phyloP scores from a whole-genome alignment of 37 sponge, comb jelly and placozoan genomes.

The Amphimedon queenslandica region DNA sequence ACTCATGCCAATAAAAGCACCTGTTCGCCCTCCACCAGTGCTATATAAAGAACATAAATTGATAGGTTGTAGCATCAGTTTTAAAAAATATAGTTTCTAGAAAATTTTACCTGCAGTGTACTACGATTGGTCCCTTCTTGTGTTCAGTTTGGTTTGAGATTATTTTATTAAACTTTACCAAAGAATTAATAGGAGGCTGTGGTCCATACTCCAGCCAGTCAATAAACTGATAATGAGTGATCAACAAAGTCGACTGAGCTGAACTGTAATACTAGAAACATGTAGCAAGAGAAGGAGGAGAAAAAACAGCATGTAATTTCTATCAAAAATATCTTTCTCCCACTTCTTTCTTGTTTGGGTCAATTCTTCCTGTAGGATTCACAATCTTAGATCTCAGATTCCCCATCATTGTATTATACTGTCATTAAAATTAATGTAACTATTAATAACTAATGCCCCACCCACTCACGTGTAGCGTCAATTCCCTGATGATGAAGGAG shows the following conservation, averaged over 20 bases:
- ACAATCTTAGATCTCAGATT: neutral
- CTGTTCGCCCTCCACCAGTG: constrained; percentile 37
- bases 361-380: neutral
- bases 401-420: neutral
- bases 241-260: neutral
- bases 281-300: neutral
- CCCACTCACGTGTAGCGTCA: constrained; percentile 27
- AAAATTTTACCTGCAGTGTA: constrained; percentile 54
- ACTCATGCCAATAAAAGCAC: constrained; percentile 12
- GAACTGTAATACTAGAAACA: neutral
- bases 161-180: too few species aligned
- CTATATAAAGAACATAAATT: too few species aligned
- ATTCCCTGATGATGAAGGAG: constrained; percentile 29
- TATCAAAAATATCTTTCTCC: neutral
- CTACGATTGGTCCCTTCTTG: constrained; percentile 32
- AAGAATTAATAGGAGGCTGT: constrained; percentile 12
- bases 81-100: neutral
- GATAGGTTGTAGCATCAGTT: neutral
- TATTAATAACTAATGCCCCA: too few species aligned
- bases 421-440: too few species aligned
- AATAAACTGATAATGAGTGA: constrained; percentile 33
- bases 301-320: too few species aligned
- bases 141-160: too few species aligned
- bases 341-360: neutral
- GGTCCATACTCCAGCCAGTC: constrained; percentile 39